Conservation (phyloP, 2,797 vertebrate genomes). For the Tangara arthus region DNA sequence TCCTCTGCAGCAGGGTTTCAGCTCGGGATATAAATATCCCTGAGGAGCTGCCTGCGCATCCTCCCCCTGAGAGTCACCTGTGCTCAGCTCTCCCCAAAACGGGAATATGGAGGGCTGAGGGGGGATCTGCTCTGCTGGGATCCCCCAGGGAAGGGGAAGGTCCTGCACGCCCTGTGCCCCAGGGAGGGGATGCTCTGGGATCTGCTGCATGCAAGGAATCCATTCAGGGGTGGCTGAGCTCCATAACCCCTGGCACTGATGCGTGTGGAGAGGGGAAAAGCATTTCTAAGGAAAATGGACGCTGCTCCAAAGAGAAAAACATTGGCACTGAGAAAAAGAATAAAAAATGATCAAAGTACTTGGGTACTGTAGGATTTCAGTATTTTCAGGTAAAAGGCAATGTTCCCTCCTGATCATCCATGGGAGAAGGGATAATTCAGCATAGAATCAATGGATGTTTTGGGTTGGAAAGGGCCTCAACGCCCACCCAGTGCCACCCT, state of each 20-base stretch:
- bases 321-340: background rate
- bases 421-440: background rate
- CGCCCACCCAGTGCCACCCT: background rate
- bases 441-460: rapidly evolving
- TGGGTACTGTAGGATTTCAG: background rate
- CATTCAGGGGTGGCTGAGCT: background rate
- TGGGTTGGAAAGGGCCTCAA: background rate
- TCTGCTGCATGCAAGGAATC: background rate
- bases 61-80: background rate
- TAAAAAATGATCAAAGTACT: background rate
- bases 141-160: background rate
- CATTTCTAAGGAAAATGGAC: background rate
- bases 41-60: background rate
- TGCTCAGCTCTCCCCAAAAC: background rate
- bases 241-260: background rate
- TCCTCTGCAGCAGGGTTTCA: background rate
- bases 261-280: background rate
- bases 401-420: background rate
- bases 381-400: background rate
- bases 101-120: background rate
- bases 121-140: background rate
- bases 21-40: background rate
- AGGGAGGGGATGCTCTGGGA: background rate
- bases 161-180: background rate
- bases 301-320: background rate